Evolutionary conservation across 2,113 vertebrate species (phyloP).

Genomic region (Pipa parva): DNA sequence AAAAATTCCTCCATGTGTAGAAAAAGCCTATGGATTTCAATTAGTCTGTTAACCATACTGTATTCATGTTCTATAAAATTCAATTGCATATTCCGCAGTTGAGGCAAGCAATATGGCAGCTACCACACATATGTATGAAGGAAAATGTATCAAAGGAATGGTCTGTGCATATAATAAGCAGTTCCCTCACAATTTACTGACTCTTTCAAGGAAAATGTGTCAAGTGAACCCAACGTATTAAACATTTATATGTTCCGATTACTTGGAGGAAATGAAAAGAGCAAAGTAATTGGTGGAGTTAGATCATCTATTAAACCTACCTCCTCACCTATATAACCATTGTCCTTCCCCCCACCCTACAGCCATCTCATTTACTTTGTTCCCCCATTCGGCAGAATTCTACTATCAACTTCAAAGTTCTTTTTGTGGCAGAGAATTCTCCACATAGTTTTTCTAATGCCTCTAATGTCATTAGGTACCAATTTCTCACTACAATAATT

Average conservation of each 20-base stretch:
- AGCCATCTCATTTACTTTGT: background rate
- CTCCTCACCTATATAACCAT: background rate
- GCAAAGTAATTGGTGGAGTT: background rate
- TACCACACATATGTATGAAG: too few relatives aligned
- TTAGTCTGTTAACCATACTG: too few relatives aligned
- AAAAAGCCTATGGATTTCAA: too few relatives aligned
- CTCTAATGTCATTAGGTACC: slow-evolving; percentile 25
- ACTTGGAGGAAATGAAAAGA: background rate
- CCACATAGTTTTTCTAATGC: slow-evolving; percentile 20
- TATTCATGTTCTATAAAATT: too few relatives aligned
- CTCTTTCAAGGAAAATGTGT: background rate
- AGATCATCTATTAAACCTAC: background rate
- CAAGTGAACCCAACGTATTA: background rate
- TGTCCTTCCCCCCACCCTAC: background rate
- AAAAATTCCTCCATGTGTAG: too few relatives aligned
- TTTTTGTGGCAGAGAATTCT: slow-evolving; percentile 13
- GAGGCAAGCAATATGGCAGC: too few relatives aligned
- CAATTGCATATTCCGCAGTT: too few relatives aligned
- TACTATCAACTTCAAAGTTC: slow-evolving; percentile 16
- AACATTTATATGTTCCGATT: background rate
- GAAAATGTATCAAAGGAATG: too few relatives aligned
- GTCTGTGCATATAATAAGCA: background rate
- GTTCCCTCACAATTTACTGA: too few relatives aligned
- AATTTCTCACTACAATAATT: slow-evolving; percentile 34
- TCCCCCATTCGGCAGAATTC: background rate